Conservation (phyloP, 1,140 invertebrate genomes). For the Aphaenogaster ashmeadi region DNA sequence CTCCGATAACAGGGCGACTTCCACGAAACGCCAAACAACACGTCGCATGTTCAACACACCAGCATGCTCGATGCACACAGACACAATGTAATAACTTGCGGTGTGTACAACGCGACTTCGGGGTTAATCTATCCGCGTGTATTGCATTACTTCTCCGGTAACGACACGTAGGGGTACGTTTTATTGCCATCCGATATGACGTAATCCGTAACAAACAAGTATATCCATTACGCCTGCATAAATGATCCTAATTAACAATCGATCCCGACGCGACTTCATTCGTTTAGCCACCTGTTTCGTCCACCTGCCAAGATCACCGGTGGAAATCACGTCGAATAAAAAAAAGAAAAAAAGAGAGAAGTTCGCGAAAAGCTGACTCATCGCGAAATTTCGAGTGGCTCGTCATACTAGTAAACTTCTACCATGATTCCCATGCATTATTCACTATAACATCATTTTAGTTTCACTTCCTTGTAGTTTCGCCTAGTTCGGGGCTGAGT, state of each 20-base stretch:
- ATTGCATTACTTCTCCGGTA: conserved; percentile 52
- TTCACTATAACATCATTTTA: conserved; percentile 55
- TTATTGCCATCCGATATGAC: conserved; percentile 16
- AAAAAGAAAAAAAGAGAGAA: background rate
- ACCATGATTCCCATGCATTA: conserved; percentile 42
- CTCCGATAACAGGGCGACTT: conserved; percentile 57
- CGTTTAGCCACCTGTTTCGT: no score
- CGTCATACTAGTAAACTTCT: conserved; percentile 41
- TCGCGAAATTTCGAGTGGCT: conserved; percentile 52
- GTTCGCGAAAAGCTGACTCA: conserved; percentile 28
- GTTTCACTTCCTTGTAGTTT: conserved; percentile 59
- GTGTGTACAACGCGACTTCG: conserved; percentile 51
- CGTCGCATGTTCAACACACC: conserved; percentile 51
- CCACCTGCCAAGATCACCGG: background rate
- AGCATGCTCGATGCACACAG: conserved; percentile 23
- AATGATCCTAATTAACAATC: conserved; percentile 17
- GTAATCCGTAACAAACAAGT: conserved; percentile 12
- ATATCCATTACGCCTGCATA: background rate
- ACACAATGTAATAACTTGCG: conserved; percentile 29
- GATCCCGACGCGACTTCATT: background rate
- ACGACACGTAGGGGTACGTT: conserved; percentile 39
- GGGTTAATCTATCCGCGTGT: conserved; percentile 52
- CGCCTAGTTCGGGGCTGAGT: conserved; percentile 51
- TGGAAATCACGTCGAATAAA: background rate
- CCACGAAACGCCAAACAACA: conserved; percentile 61